These are phyloP conservation scores for Bombus confusus DNA, from an alignment of 1,140 invertebrate species.

Conservation along the genomic window DNA sequence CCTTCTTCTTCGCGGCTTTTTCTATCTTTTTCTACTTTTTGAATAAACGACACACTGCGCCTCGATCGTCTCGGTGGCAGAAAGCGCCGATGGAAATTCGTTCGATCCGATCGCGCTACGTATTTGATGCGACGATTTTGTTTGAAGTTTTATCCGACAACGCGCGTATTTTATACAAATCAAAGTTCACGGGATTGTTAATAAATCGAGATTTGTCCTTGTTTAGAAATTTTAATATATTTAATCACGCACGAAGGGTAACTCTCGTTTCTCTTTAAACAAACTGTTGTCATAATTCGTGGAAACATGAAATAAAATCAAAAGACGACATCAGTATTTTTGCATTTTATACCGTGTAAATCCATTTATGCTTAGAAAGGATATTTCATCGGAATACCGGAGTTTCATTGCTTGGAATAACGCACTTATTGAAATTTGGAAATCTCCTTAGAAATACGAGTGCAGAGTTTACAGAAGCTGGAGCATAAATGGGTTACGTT, in stretches of 20 bases:
- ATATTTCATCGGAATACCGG: background rate
- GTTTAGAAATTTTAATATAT: background rate
- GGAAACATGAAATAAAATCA: background rate
- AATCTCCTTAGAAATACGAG: background rate
- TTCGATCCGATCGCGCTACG: background rate
- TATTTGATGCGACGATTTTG: background rate
- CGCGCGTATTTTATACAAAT: too few relatives aligned
- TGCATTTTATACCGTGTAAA: background rate
- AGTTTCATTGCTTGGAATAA: background rate
- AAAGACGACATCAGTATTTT: background rate
- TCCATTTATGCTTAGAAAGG: background rate
- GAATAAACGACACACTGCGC: constrained; percentile 38
- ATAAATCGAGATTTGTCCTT: background rate
- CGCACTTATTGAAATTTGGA: background rate
- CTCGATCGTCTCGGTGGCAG: constrained; percentile 27
- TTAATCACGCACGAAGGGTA: constrained; percentile 10
- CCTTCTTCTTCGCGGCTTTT: constrained; percentile 32
- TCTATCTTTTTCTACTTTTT: constrained; percentile 57
- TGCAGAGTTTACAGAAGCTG: background rate
- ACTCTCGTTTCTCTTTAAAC: background rate
- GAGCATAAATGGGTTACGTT: constrained; percentile 19
- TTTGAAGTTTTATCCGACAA: background rate
- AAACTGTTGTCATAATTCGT: background rate
- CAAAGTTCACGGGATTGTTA: background rate
- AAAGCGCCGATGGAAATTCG: constrained; percentile 21